Conservation (phyloP, 2,888 invertebrate species). For the Eupithecia abbreviata region DNA sequence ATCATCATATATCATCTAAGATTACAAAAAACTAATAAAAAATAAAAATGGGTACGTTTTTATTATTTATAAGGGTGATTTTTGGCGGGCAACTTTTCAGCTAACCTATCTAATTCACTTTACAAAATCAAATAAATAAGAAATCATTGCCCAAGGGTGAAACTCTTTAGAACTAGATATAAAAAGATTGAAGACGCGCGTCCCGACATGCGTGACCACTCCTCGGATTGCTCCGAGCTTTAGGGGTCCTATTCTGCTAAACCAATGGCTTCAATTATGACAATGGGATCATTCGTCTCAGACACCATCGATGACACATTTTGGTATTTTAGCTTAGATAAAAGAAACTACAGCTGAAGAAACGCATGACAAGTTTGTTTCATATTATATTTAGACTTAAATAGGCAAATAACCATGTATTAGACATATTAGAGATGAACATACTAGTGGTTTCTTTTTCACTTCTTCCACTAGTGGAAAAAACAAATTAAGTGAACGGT, state of each 20-base stretch:
- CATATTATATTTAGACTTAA: no score
- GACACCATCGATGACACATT: neutral
- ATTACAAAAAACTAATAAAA: neutral
- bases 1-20: no score
- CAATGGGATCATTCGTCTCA: neutral
- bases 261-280: neutral
- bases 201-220: constrained; percentile 6
- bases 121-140: neutral
- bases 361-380: neutral
- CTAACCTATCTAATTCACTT: neutral
- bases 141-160: neutral
- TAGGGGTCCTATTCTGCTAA: neutral
- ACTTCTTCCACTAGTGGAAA: no score
- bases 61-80: no score
- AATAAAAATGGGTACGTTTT: no score
- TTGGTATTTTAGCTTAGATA: neutral
- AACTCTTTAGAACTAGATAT: neutral
- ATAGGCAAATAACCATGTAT: no score
- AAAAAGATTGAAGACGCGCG: neutral
- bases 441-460: no score
- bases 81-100: neutral
- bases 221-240: neutral
- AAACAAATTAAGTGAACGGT: no score
- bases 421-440: no score
- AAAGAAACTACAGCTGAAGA: neutral